Evolutionary conservation across 2,797 vertebrate species (phyloP).

Genomic region (Carduelis carduelis): DNA sequence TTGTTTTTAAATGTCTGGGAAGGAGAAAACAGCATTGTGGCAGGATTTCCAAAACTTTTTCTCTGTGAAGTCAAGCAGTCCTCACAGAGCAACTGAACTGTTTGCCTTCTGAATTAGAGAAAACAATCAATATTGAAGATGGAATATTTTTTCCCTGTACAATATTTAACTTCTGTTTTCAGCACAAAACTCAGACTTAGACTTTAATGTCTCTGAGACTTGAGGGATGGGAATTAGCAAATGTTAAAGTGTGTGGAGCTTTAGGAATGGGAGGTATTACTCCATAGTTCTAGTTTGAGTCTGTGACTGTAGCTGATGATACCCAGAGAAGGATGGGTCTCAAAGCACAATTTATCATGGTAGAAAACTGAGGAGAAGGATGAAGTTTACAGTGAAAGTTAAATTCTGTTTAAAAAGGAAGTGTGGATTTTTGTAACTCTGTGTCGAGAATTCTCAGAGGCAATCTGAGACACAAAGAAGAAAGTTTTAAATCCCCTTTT

Average conservation of each 20-base stretch:
- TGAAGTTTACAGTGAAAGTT: neutral
- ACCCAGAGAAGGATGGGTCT: fast-evolving
- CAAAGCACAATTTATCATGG: neutral
- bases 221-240: neutral
- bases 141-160: neutral
- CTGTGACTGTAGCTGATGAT: neutral
- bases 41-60: neutral
- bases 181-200: neutral
- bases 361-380: neutral
- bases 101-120: neutral
- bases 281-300: neutral
- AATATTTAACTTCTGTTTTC: neutral
- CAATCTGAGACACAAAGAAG: neutral
- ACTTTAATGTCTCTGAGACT: neutral
- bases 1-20: neutral
- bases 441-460: neutral
- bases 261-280: neutral
- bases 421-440: neutral
- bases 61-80: neutral
- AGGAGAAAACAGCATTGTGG: neutral
- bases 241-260: neutral
- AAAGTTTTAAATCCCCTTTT: neutral
- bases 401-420: neutral
- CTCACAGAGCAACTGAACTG: neutral
- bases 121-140: neutral